These are phyloP conservation scores for Diaperis boleti DNA, from an alignment of 2,888 invertebrate genomes.

Conservation along the genomic window DNA sequence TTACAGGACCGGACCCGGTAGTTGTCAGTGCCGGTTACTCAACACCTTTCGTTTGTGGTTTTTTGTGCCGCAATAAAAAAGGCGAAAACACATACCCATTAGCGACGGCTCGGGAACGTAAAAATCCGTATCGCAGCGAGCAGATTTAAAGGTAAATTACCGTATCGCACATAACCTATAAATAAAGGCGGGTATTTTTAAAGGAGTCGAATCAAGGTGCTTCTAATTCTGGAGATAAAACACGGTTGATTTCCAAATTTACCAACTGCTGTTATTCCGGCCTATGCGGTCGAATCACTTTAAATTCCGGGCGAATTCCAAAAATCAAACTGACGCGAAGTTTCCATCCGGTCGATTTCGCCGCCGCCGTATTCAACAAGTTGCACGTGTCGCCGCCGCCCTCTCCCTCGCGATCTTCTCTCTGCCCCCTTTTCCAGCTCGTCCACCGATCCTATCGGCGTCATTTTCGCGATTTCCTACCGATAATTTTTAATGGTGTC, in stretches of 20 bases:
- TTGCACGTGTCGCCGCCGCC: slow-evolving; percentile 24
- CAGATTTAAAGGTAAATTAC: slow-evolving; percentile 10
- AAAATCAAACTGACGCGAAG: background rate
- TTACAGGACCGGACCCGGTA: slow-evolving; percentile 20
- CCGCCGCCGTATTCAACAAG: slow-evolving; percentile 21
- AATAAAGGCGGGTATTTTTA: slow-evolving; percentile 5
- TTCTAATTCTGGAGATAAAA: no score
- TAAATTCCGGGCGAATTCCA: background rate
- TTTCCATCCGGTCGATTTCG: background rate
- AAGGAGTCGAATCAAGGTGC: background rate
- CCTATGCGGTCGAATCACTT: background rate
- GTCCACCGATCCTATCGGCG: background rate
- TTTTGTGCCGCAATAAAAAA: background rate
- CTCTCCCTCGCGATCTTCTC: background rate
- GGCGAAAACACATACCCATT: background rate
- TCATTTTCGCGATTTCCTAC: slow-evolving; percentile 4
- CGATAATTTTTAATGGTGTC: slow-evolving; percentile 28
- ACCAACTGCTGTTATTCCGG: no score
- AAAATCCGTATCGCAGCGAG: slow-evolving; percentile 13
- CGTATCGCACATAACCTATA: slow-evolving; percentile 3
- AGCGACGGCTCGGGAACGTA: background rate
- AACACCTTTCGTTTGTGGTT: no score
- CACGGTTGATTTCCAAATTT: no score
- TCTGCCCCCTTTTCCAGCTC: background rate
- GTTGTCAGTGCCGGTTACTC: background rate